These are phyloP conservation scores for Bungarus multicinctus DNA, from an alignment of 2,113 vertebrate species.

Conservation along the genomic window DNA sequence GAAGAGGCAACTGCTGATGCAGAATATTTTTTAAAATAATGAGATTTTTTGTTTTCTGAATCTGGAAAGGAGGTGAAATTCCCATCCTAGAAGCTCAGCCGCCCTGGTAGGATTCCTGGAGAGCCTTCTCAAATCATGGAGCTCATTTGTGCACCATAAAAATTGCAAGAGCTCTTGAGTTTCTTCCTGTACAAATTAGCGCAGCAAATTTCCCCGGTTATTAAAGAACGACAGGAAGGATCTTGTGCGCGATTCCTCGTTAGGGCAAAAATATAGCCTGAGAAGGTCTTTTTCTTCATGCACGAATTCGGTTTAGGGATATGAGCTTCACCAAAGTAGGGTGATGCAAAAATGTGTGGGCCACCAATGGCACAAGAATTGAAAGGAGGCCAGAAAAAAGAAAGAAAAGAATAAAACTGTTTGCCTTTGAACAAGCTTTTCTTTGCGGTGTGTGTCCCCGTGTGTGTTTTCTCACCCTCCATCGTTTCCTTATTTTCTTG, in stretches of 20 bases:
- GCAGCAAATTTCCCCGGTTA: not conserved
- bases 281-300: not conserved
- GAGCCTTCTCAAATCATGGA: not conserved
- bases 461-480: not conserved
- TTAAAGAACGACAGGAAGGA: not conserved
- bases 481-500: not conserved
- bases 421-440: not conserved
- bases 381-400: not conserved
- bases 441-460: not conserved
- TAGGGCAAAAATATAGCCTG: not conserved
- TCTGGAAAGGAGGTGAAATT: slow-evolving; percentile 26
- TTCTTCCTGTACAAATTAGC: not conserved
- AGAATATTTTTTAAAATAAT: slow-evolving; percentile 44
- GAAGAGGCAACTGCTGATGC: slow-evolving; percentile 35
- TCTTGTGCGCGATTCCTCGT: not conserved
- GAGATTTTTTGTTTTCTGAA: slow-evolving; percentile 14
- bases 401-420: not conserved
- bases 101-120: not conserved
- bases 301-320: not conserved
- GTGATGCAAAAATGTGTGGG: not conserved
- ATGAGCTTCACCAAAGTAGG: not conserved
- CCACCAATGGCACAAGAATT: not conserved
- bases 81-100: not conserved
- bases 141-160: not conserved
- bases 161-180: not conserved